Base-by-base conservation (phyloP, 2,797 vertebrate species). In the Chaetophractus vellerosus region DNA sequence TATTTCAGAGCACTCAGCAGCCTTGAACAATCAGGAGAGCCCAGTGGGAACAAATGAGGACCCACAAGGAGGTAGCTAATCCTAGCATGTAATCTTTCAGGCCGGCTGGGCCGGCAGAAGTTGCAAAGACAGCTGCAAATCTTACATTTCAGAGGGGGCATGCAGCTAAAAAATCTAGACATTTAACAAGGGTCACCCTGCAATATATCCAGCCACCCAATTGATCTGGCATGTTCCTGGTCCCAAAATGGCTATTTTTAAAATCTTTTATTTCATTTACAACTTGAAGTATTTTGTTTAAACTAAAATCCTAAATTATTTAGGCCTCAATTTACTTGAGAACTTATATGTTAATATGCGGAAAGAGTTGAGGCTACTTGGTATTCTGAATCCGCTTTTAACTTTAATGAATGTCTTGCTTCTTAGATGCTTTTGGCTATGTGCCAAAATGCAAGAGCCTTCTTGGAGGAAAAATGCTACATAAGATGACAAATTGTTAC, bases 311-410 rank as follows among this genome's bases (percentile, higher is more conserved):
- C 11, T 63, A 48, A 69, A 64, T 85, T 64, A 4, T 78, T 80
- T 45, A 45, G 41, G 10, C 9, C 78, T 78, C 52, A 45, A 11
- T 88, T 91, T 50, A 41, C 31, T 64, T 80, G 48, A 82, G 50
- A 71, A 16, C 33, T 59, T 82, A 52, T 61, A 2, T 74, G 12
- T 4, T 91, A 78, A 68, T 33, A 21, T 41, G 52, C 33, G 78
- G 21, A 28, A 64, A 86, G 48, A 64, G 16, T 28, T 71, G 26
- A 18, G 81, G 6, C 16, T 66, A 9, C 52, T 48, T 74, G 15
- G 45, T 24, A 9, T 63, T 95, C 41, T 41, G 52, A 68, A 90
- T 52, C 63, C 87, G 52, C 68, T 21, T 86, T 71, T 36, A 91
- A 55, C 61, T 36, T 75, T 80, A 72, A 28, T 76, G 41, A 48